A percentile compares a stretch with the other conserved stretches of the same genome.
These are phyloP conservation scores for Drosophila prosaltans DNA, from an alignment of 1,140 invertebrate species.

Conservation along the genomic window DNA sequence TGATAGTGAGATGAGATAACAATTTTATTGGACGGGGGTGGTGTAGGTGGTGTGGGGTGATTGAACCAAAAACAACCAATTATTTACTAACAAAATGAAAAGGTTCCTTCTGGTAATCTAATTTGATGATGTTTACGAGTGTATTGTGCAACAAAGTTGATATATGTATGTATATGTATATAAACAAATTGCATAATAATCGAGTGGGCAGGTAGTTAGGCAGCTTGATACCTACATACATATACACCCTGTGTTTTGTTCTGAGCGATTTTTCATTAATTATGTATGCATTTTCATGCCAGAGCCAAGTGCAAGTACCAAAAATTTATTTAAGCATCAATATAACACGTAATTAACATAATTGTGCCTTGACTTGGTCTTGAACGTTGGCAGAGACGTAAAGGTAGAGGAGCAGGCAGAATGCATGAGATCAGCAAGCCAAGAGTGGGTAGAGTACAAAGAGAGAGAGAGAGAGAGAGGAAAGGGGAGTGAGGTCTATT, in stretches of 20 bases:
- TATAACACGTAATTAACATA: slow-evolving; percentile 76
- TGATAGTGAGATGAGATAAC: neutral
- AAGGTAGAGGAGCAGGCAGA: slow-evolving; percentile 4
- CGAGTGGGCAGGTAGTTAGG: neutral
- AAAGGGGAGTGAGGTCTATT: slow-evolving; percentile 56
- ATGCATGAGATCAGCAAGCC: slow-evolving; percentile 48
- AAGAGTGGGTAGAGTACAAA: slow-evolving; percentile 21
- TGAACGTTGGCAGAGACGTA: slow-evolving; percentile 15
- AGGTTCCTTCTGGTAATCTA: neutral
- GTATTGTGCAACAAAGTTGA: neutral
- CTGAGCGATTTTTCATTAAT: slow-evolving; percentile 7
- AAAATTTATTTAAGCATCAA: slow-evolving; percentile 69
- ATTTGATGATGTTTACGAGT: neutral
- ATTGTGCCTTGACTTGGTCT: slow-evolving; percentile 46
- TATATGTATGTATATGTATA: neutral
- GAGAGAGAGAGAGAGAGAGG: neutral
- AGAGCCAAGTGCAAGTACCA: slow-evolving; percentile 31
- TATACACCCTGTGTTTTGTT: neutral
- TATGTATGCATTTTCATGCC: slow-evolving; percentile 17
- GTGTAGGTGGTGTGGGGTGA: neutral
- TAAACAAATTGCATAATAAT: slow-evolving; percentile 6
- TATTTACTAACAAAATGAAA: neutral
- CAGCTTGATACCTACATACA: neutral
- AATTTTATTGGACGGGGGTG: neutral
- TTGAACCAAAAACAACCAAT: neutral